Base-by-base conservation (phyloP, 2,888 invertebrate species). In the Drosophila recens region DNA sequence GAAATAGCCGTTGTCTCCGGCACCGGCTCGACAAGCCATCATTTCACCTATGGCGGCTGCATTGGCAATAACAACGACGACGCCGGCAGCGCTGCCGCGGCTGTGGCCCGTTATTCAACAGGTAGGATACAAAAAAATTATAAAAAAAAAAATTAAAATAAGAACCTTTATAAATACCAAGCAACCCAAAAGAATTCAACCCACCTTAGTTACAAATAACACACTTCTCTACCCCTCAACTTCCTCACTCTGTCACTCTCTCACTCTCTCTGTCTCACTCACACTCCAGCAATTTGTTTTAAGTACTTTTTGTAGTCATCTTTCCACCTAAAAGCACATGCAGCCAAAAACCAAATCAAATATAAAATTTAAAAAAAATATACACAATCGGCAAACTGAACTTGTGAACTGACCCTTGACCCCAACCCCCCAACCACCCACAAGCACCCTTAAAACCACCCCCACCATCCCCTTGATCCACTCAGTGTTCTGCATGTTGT, bases 1-100 rank as follows among this genome's bases (percentile, higher is more conserved):
- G 95, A 95, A 92, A 95, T 95, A 88, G 95, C 95, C 70, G 94
- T 95, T 80, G 95, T 95, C 76, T 94, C 94, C 53, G 95, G 95
- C 79, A 94, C 94, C 81, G 95, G 94, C 69, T 91, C 93, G 75
- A 91, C 93, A 54, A 91, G 91, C 79, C 92, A 92, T 87, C 91
- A 91, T 83, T 87, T 92, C 79, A 85, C 91, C 73, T 92, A 91
- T 90, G 91, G 91, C 83, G 90, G 90, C 78, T 89, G 89, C 64
- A 85, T 87, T 75, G 84, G 90, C 75, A 82, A 75, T 23, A 87
- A 79, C 68, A 86, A 86, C 77, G 87, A 80, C 69, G 89, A 83
- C 69, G 86, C 82, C 82, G 84, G 76, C 82, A 89, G 89, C 89
- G 90, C 89, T 79, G 90, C 90, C 82, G 74, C 87, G 90, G 82